Base-by-base conservation (phyloP, 35 echinoderm and acorn worm genomes). In the Stichopus chloronotus region DNA sequence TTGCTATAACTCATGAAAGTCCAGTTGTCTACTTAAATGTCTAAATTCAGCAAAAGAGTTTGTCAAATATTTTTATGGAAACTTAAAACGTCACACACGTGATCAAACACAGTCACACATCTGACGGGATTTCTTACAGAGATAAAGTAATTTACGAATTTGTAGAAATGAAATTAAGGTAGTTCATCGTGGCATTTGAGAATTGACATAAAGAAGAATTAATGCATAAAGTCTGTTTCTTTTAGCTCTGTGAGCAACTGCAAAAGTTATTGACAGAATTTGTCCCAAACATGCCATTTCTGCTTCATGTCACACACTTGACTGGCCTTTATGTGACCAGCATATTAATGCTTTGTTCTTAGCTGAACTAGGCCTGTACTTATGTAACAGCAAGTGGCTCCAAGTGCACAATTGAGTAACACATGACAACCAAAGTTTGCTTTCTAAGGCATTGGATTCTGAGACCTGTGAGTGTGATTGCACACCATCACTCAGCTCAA, bases 81-180 rank as follows among this genome's bases (percentile, higher is more conserved):
- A n/a, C n/a, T n/a, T n/a, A n/a, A n/a, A n/a, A n/a, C n/a, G n/a
- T n/a, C n/a, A n/a, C 30, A 43, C 55, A 53, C 16, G 21, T 57
- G 21, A 57, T 53, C 59, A 22, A 20, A 53, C 53, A 88, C 22
- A 22, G 85, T 88, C 85, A 88, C 85, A 88, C 17, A 88, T 57
- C 4, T 88, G 53, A 88, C 85, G 8, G 16, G 85, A 88, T 71
- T 71, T 71, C 4, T 71, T 71, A n/a, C 0, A 71, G 65, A 71
- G n/a, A 71, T n/a, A 13, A 13, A 1, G 4, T 71, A 71, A 71
- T 71, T 43, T 71, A 71, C 4, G 11, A n/a, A 71, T 71, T 71
- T 71, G 65, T 71, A n/a, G 65, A 71, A 13, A n/a, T n/a, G 11
- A 71, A 71, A n/a, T 43, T 43, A 3, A 43, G 30, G 0, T 43